phyloP scores from a whole-genome alignment of 2,797 vertebrate genomes.

The Ctenochaetus hawaiiensis region DNA sequence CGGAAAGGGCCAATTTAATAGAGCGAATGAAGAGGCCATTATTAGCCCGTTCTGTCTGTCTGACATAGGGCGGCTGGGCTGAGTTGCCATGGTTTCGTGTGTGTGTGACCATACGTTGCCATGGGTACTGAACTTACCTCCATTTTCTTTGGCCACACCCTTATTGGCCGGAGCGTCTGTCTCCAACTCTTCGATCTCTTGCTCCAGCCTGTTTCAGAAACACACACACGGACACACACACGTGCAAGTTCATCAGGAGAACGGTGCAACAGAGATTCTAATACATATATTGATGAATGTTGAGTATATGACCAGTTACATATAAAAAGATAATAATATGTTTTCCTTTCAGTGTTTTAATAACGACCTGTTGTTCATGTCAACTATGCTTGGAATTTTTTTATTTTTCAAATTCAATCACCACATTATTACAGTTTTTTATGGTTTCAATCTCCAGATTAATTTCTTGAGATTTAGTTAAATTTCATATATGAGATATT shows the following conservation, averaged over 20 bases:
- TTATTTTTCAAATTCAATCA: background rate
- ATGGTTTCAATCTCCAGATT: background rate
- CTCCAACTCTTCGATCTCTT: slow-evolving; percentile 93
- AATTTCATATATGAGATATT: too few relatives aligned
- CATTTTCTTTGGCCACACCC: slow-evolving; percentile 80
- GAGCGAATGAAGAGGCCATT: slow-evolving; percentile 51
- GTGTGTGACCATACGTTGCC: slow-evolving; percentile 58
- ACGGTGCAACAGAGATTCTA: background rate
- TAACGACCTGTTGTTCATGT: too few relatives aligned
- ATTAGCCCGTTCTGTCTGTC: slow-evolving; percentile 44
- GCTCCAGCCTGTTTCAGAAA: slow-evolving; percentile 87
- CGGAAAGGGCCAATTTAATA: slow-evolving; percentile 46
- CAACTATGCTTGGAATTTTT: background rate
- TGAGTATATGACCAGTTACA: background rate
- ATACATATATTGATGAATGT: background rate
- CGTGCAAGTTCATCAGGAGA: slow-evolving; percentile 16
- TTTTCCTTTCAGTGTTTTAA: background rate
- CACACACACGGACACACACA: slow-evolving; percentile 25
- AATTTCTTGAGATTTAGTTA: background rate
- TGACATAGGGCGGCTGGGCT: slow-evolving; percentile 29
- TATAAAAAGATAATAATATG: background rate
- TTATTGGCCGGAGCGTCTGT: slow-evolving; percentile 79
- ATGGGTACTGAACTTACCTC: slow-evolving; percentile 74
- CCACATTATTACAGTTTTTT: background rate
- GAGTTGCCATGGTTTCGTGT: slow-evolving; percentile 64